These are phyloP conservation scores for Nomada ferruginata DNA, from an alignment of 2,888 invertebrate genomes.

Conservation along the genomic window DNA sequence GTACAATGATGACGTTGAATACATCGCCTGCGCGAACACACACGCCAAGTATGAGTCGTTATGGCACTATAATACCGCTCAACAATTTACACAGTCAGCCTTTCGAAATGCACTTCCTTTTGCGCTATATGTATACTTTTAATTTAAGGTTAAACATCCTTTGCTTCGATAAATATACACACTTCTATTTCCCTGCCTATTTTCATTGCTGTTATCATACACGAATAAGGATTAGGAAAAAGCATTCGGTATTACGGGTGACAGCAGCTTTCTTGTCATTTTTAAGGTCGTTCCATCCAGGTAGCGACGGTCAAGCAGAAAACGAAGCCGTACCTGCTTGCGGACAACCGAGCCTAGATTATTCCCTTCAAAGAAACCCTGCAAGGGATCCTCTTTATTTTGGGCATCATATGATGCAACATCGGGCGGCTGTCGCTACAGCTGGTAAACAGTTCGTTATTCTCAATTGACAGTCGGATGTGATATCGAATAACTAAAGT, in stretches of 20 bases:
- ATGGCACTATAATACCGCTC: too few species aligned
- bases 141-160: too few species aligned
- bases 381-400: slow-evolving; percentile 85
- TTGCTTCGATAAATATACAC: too few species aligned
- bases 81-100: background rate
- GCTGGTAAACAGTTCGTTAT: slow-evolving; percentile 71
- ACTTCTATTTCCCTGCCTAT: background rate
- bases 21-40: slow-evolving; percentile 99
- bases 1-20: slow-evolving; percentile 99
- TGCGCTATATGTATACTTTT: too few species aligned
- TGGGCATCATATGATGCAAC: slow-evolving; percentile 86
- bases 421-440: slow-evolving; percentile 80
- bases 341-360: slow-evolving; percentile 89
- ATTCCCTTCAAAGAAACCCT: slow-evolving; percentile 88
- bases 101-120: too few species aligned
- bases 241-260: background rate
- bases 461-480: background rate
- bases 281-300: slow-evolving; percentile 85
- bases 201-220: too few species aligned
- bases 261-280: background rate
- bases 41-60: slow-evolving; percentile 89
- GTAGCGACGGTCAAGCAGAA: slow-evolving; percentile 77
- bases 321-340: slow-evolving; percentile 83
- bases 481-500: too few species aligned
- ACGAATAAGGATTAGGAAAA: too few species aligned